These are phyloP conservation scores for Saimiri boliviensis DNA, from an alignment of 2,113 vertebrate genomes.

Conservation along the genomic window DNA sequence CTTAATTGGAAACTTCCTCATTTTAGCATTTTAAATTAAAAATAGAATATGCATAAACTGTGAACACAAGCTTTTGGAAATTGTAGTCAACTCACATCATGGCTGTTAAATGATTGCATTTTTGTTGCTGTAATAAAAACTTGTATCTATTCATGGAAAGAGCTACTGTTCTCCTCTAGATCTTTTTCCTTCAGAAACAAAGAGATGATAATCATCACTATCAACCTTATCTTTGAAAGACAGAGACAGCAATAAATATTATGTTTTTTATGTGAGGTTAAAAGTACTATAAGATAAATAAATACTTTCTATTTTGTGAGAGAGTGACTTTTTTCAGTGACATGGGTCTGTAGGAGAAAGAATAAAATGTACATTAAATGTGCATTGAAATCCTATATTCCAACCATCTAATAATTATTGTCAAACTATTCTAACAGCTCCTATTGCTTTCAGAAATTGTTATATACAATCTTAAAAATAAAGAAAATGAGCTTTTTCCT, in stretches of 20 bases:
- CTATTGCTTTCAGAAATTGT: neutral
- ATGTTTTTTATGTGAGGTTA: neutral
- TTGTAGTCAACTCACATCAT: neutral
- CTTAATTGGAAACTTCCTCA: neutral
- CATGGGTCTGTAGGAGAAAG: neutral
- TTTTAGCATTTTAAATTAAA: neutral
- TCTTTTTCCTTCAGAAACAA: conserved; percentile 1
- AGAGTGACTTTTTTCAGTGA: neutral
- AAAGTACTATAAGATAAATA: neutral
- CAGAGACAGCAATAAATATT: neutral
- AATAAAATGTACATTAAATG: neutral
- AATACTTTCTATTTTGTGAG: neutral
- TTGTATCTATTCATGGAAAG: neutral
- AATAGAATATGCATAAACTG: neutral
- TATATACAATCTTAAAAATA: conserved; percentile 27
- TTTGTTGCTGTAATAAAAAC: conserved; percentile 1
- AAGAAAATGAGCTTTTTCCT: neutral
- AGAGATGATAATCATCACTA: neutral
- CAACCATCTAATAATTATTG: conserved; percentile 45
- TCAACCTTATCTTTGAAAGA: neutral
- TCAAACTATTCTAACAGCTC: neutral
- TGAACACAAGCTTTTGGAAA: neutral
- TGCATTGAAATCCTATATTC: conserved; percentile 45
- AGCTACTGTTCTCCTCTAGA: neutral
- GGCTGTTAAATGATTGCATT: neutral